Evolutionary conservation across 1,140 invertebrate genomes (phyloP).

Genomic region (Philotrypesis tridentata): DNA sequence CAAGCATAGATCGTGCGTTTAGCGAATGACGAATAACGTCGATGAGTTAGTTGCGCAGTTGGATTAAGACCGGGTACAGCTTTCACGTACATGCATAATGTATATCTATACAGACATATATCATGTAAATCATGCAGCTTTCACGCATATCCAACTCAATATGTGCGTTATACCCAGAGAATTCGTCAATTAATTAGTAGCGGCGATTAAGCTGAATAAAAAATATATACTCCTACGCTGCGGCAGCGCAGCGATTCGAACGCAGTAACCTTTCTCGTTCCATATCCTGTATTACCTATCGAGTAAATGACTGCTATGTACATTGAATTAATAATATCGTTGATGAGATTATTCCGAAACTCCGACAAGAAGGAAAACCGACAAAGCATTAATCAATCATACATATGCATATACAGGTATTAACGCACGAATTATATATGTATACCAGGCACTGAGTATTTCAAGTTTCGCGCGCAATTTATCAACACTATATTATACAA

Average conservation of each 20-base stretch:
- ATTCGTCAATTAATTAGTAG: conserved; percentile 30
- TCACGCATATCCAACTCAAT: too few relatives aligned
- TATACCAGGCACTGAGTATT: background rate
- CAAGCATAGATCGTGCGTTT: too few relatives aligned
- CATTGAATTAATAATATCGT: too few relatives aligned
- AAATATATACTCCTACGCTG: too few relatives aligned
- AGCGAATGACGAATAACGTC: too few relatives aligned
- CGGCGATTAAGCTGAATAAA: conserved; percentile 12
- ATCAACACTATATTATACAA: conserved; percentile 8
- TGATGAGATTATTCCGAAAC: too few relatives aligned
- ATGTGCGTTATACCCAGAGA: background rate
- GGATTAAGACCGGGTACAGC: background rate
- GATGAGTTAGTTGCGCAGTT: too few relatives aligned
- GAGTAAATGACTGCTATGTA: too few relatives aligned
- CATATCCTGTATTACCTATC: too few relatives aligned
- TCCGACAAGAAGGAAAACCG: too few relatives aligned
- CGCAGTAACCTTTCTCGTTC: background rate
- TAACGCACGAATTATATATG: background rate
- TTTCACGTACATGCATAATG: background rate
- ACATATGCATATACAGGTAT: too few relatives aligned
- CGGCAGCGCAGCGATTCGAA: background rate
- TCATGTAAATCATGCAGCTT: conserved; percentile 10
- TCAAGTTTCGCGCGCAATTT: background rate
- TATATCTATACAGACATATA: background rate
- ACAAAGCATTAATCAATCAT: background rate